Base-by-base conservation (phyloP, 35 echinoderm and acorn worm species). In the Heliocidaris erythrogramma region DNA sequence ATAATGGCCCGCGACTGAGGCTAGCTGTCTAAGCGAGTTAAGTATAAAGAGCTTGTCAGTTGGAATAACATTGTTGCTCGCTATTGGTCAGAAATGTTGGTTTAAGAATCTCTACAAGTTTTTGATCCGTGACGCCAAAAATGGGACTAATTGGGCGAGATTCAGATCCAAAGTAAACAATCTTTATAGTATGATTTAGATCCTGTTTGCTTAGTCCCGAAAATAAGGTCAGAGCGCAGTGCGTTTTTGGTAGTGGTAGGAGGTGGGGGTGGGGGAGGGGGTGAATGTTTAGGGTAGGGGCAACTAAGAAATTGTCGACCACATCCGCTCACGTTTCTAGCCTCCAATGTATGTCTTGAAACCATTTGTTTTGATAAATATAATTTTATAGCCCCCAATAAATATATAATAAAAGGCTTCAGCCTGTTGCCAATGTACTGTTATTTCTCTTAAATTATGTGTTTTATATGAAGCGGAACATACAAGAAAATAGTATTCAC, bases 101-200 rank as follows among this genome's bases (percentile, higher is more conserved):
- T 78, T 78, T 78, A 78, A 18, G 65, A 78, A 78, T 29, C 65
- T 18, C 65, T 78, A 78, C 65, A 78, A 78, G 65, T 78, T 78
- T 78, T 78, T 78, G 65, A 78, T 78, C 65, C 65, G 27, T 5
- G 65, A 78, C 65, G 65, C 65, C 65, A 21, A 78, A 78, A 78
- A 78, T 78, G 18, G 65, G 65, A 78, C 65, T 78, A 78, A 78
- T 78, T 78, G 65, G 65, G 65, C 65, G 21, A 78, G 65, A 78
- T 78, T 78, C 65, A 78, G 65, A 21, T 27, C 65, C 65, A 78
- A 78, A 78, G 65, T 78, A 78, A 78, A 78, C 65, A 78, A 78
- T 18, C 18, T 27, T 78, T 78, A 78, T 12, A 78, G 65, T 78
- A 78, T 78, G 65, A 78, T 78, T 78, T 78, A 78, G 65, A 78